Base-by-base conservation (phyloP, 2,797 vertebrate species). In the Balearica regulorum region DNA sequence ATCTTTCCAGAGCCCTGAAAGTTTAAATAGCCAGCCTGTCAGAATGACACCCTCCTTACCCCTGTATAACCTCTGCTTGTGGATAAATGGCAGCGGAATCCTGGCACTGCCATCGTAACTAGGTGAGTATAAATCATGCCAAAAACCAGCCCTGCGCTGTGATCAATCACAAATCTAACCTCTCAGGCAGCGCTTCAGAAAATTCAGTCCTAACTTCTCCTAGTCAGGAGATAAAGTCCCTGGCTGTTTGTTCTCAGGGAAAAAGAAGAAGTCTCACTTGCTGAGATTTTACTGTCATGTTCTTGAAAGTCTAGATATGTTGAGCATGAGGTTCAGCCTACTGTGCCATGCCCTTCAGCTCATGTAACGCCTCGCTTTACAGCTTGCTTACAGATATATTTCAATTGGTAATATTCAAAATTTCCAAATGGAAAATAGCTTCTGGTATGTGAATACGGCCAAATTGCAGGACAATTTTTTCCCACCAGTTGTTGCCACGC, bases 381-480 rank as follows among this genome's bases (percentile, higher is more conserved):
- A 89, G 76, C 81, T 62, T 65, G 53, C 83, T 77, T 37, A 44
- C 62, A 87, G 89, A 86, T 87, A 62, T 10, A 61, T 96, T 95
- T 94, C 89, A 90, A 58, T 39, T 82, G 87, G 82, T 29, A 96
- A 88, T 81, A 95, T 87, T 89, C 3, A 21, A 58, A 58, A 92
- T 94, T 97, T 96, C 94, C 92, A 96, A 96, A 96, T 90, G 93
- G 96, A 97, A 95, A 96, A 97, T 97, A 85, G 94, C 94, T 96
- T 80, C 93, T 95, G 82, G 93, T 95, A 46, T 60, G 82, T 77
- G 93, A 91, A 89, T 83, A 78, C 1, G 19, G 82, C 90, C 96
- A 96, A 94, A 94, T 84, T 53, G 39, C 84, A 94, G 87, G 84
- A 91, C 82, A 66, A 76, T 91, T 96, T 91, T 82, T 97, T 95